These are phyloP conservation scores for Spinus pinus DNA, from an alignment of 2,797 vertebrate genomes.

Conservation along the genomic window DNA sequence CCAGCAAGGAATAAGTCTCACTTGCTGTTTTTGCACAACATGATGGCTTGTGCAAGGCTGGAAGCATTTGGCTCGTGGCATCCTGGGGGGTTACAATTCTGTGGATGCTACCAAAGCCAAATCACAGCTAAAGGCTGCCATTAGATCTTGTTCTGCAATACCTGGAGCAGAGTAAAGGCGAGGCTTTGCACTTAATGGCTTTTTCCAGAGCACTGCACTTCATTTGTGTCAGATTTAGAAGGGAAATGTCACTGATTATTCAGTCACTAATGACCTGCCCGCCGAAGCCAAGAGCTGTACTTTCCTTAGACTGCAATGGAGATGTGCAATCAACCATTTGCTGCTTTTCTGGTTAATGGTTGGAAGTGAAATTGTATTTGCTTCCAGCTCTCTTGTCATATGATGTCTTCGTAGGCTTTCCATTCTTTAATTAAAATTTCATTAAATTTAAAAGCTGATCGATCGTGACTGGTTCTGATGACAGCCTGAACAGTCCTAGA, in stretches of 20 bases:
- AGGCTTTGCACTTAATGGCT: conserved; percentile 58
- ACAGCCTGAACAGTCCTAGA: not conserved
- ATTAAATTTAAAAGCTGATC: conserved; percentile 40
- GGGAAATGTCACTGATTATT: conserved; percentile 70
- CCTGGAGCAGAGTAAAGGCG: conserved; percentile 36
- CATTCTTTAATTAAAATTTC: conserved; percentile 50
- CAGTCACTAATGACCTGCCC: conserved; percentile 62
- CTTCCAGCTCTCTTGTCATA: conserved; percentile 45
- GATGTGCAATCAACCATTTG: conserved; percentile 58
- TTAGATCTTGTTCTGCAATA: not conserved
- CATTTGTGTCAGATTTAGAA: conserved; percentile 48
- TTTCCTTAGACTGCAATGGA: conserved; percentile 50
- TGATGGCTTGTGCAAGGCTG: not conserved
- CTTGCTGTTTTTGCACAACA: not conserved
- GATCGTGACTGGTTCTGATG: not conserved
- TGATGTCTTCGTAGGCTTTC: conserved; percentile 3
- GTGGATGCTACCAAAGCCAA: not conserved
- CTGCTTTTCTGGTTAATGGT: conserved; percentile 56
- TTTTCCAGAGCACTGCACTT: conserved; percentile 53
- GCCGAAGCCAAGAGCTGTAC: conserved; percentile 1
- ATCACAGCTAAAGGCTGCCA: not conserved
- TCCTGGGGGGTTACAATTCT: not conserved
- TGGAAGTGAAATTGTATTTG: conserved; percentile 55
- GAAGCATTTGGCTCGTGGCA: not conserved
- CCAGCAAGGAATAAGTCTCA: not conserved